Evolutionary conservation across 2,888 invertebrate species (phyloP).

Genomic region (Xanthia togata): DNA sequence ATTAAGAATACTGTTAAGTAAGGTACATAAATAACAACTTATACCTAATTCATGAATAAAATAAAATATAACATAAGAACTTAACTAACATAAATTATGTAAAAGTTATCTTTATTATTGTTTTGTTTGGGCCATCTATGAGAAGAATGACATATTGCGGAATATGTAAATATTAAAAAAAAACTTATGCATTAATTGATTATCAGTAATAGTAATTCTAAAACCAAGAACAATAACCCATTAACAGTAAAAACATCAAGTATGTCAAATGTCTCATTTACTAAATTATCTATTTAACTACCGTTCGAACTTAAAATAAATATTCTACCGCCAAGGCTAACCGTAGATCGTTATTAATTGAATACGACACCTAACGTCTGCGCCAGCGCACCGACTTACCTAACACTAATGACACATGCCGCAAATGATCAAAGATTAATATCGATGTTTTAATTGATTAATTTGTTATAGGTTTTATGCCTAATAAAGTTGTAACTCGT

Average conservation of each 20-base stretch:
- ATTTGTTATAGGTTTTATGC: slow-evolving; percentile 27
- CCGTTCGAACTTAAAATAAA: slow-evolving; percentile 53
- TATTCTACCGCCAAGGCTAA: slow-evolving; percentile 53
- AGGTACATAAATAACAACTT: too few species aligned
- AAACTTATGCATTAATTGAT: background rate
- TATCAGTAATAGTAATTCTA: background rate
- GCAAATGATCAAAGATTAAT: slow-evolving; percentile 61
- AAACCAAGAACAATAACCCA: slow-evolving; percentile 7
- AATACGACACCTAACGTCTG: slow-evolving; percentile 67
- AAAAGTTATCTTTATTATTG: background rate
- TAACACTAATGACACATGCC: slow-evolving; percentile 66
- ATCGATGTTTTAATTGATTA: slow-evolving; percentile 19
- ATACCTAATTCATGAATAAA: too few species aligned
- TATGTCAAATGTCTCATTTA: background rate
- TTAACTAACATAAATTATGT: too few species aligned
- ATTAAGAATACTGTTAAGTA: too few species aligned
- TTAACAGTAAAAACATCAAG: background rate
- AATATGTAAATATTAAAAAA: background rate
- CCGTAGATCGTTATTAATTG: slow-evolving; percentile 63
- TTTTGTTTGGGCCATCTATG: background rate
- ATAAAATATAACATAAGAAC: too few species aligned
- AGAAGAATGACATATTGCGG: background rate
- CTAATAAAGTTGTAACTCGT: slow-evolving; percentile 27
- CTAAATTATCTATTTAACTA: slow-evolving; percentile 25
- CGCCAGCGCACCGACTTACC: slow-evolving; percentile 64